Base-by-base conservation (phyloP, 2,113 vertebrate species). In the Cephalophus harveyi region DNA sequence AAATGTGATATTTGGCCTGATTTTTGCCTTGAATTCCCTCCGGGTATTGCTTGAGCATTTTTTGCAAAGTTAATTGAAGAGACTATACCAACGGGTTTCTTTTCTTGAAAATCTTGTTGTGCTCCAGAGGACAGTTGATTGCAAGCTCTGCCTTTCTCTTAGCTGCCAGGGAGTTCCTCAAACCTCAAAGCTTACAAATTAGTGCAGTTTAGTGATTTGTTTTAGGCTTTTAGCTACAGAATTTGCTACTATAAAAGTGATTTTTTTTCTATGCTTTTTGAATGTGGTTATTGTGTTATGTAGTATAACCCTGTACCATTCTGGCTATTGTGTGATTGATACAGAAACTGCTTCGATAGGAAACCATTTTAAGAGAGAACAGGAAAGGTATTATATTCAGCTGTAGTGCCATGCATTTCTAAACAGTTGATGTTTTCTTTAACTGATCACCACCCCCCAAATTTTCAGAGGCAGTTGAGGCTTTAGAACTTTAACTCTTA, bases 341-440 rank as follows among this genome's bases (percentile, higher is more conserved):
- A 95, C 95, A 67, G 30, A 60, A 88, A 93, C 78, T 0, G 97
- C 64, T 94, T 96, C 4, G 91, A 95, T 97, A 87, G 93, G 98
- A 98, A 98, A 97, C 94, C 96, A 74, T 97, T 98, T 97, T 87
- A 81, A 84, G 97, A 14, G 97, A 98, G 98, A 98, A 98, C 98
- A 98, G 98, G 97, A 98, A 92, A 97, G 98, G 98, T 97, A 98
- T 99, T 98, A 97, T 98, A 50, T 36, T 19, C 96, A 27, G 96
- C 96, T 3, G 50, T 91, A 33, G 96, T 88, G 98, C 92, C 92
- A 1, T 98, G 97, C 89, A 98, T 96, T 97, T 87, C 91, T 67
- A 97, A 98, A 98, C 98, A 98, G 99, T 98, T 98, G 97, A 97
- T 48, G 97, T 12, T 93, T 97, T 96, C 93, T 97, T 97, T 95